Conservation (phyloP, 1,140 invertebrate species). For the Drosophila arawakana region DNA sequence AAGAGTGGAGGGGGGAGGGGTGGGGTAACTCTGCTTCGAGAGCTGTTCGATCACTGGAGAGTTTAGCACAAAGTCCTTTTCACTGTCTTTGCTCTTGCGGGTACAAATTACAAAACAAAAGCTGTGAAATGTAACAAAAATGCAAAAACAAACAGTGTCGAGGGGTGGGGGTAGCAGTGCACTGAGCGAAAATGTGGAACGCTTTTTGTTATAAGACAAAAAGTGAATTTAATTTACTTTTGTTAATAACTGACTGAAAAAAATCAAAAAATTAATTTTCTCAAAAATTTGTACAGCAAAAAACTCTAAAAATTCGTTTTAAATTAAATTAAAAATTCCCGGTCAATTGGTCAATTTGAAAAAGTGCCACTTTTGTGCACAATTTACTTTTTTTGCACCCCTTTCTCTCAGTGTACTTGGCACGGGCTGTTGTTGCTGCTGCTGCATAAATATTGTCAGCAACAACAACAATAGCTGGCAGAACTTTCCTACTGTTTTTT, state of each 20-base stretch:
- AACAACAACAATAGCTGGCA: constrained; percentile 42
- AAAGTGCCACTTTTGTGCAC: no score
- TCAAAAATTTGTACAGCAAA: no score
- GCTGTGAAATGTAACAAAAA: constrained; percentile 68
- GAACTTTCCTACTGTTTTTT: no score
- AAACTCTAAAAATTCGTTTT: no score
- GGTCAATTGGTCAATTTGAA: no score
- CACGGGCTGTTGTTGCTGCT: constrained; percentile 69
- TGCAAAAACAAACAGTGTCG: constrained; percentile 70
- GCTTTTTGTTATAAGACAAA: no score
- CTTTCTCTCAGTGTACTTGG: not conserved
- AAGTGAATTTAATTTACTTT: no score
- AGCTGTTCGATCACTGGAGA: constrained; percentile 67
- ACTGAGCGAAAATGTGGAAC: not conserved
- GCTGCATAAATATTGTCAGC: constrained; percentile 81
- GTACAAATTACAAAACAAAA: constrained; percentile 75
- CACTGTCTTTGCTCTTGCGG: constrained; percentile 48
- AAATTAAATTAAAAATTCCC: no score
- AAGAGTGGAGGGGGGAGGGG: not conserved
- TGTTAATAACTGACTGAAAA: no score
- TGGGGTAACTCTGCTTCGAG: constrained; percentile 42
- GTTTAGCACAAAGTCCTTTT: constrained; percentile 43
- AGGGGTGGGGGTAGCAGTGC: not conserved
- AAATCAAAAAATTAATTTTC: no score
- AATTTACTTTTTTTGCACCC: no score